A percentile compares a stretch with the other conserved stretches of the same genome.
These are phyloP conservation scores for Megastigmus dorsalis DNA, from an alignment of 2,888 invertebrate species.

Conservation along the genomic window DNA sequence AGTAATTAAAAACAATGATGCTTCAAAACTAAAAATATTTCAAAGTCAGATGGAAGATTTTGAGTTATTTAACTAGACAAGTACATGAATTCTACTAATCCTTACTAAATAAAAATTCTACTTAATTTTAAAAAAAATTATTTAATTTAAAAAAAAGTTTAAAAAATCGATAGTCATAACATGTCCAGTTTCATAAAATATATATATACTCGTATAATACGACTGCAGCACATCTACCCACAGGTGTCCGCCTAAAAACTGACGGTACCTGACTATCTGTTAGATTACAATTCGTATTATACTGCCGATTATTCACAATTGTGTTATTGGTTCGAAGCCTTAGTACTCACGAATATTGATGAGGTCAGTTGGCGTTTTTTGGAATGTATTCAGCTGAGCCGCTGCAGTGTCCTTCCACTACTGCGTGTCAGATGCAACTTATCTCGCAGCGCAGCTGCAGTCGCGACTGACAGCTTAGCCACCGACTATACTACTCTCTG, in stretches of 20 bases:
- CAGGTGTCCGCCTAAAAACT: constrained; percentile 31
- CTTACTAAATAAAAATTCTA: too few relatives aligned
- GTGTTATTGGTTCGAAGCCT: too few relatives aligned
- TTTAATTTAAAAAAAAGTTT: too few relatives aligned
- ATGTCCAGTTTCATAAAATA: too few relatives aligned
- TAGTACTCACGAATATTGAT: neutral
- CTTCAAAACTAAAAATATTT: too few relatives aligned
- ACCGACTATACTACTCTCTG: neutral
- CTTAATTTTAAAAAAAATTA: too few relatives aligned
- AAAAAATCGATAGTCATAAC: too few relatives aligned
- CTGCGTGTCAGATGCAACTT: constrained; percentile 24
- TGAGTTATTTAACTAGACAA: too few relatives aligned
- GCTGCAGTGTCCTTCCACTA: constrained; percentile 41
- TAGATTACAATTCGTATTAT: neutral
- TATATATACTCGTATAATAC: constrained; percentile 9
- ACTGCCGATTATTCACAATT: neutral
- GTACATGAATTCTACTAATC: too few relatives aligned
- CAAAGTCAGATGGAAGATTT: too few relatives aligned
- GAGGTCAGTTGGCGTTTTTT: neutral
- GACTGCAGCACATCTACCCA: constrained; percentile 27
- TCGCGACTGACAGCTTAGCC: constrained; percentile 21
- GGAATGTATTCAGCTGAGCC: neutral
- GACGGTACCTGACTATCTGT: neutral
- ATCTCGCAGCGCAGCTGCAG: neutral
- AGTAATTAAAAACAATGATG: too few relatives aligned